Percentiles rank a stretch among this genome's conserved stretches.
These are phyloP conservation scores for Yponomeuta evonymella DNA, from an alignment of 2,888 invertebrate species.

Conservation along the genomic window DNA sequence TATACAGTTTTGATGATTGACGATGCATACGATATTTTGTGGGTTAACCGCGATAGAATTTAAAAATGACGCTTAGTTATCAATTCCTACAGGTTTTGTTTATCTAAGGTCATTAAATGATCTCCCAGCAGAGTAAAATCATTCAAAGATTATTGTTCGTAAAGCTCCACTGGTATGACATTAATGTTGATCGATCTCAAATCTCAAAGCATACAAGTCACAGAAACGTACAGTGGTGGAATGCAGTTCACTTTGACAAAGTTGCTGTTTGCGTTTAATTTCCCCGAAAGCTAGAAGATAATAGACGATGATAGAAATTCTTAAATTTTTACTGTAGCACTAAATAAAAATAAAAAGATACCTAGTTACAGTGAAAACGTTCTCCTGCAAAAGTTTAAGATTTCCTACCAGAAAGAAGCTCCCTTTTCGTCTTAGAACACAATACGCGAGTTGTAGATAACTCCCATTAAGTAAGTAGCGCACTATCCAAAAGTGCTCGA, in stretches of 20 bases:
- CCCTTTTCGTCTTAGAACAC: not conserved
- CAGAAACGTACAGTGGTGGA: conserved; percentile 57
- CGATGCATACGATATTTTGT: not conserved
- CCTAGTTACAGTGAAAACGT: not conserved
- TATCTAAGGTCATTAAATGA: not conserved
- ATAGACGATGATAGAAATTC: not conserved
- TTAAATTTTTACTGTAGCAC: not conserved
- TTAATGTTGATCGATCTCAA: not conserved
- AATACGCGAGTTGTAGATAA: not conserved
- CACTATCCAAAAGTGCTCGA: conserved; percentile 2
- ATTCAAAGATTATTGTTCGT: too few species aligned
- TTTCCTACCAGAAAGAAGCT: not conserved
- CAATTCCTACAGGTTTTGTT: not conserved
- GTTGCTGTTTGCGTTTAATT: conserved; percentile 31
- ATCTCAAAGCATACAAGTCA: conserved; percentile 24
- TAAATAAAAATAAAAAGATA: not conserved
- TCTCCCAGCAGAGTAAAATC: not conserved
- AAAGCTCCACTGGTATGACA: too few species aligned
- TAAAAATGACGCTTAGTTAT: not conserved
- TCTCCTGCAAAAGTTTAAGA: not conserved
- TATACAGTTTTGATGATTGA: not conserved
- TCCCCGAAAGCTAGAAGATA: not conserved
- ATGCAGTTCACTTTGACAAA: conserved; percentile 55
- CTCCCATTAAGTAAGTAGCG: conserved; percentile 28
- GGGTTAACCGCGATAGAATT: not conserved